Conservation (phyloP, 2,888 invertebrate species). For the Augochlorella aurata region DNA sequence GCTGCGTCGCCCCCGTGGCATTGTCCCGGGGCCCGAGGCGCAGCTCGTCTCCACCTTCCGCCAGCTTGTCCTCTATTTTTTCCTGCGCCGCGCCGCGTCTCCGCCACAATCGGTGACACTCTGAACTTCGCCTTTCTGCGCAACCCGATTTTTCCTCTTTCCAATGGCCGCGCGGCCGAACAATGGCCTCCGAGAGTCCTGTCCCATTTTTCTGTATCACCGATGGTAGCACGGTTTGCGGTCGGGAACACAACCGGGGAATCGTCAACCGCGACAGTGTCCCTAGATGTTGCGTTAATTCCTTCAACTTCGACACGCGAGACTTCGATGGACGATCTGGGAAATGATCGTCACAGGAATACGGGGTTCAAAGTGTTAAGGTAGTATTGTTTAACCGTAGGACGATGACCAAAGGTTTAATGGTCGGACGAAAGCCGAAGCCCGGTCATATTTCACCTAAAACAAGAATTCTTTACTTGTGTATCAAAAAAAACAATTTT, state of each 20-base stretch:
- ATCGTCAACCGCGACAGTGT: background rate
- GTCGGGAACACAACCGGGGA: background rate
- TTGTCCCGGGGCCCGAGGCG: conserved; percentile 54
- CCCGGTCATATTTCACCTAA: too few relatives aligned
- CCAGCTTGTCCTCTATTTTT: conserved; percentile 25
- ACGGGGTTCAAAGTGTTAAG: too few relatives aligned
- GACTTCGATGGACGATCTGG: background rate
- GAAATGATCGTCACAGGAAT: too few relatives aligned
- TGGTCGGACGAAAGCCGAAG: too few relatives aligned
- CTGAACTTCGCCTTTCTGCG: conserved; percentile 12
- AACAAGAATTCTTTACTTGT: too few relatives aligned
- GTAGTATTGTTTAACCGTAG: too few relatives aligned
- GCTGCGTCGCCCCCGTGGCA: conserved; percentile 66
- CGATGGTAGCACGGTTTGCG: background rate
- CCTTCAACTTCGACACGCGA: background rate
- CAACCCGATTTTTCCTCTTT: conserved; percentile 1
- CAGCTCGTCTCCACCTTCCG: conserved; percentile 40
- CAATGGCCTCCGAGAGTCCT: background rate
- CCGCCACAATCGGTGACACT: conserved; percentile 47
- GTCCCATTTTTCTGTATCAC: conserved; percentile 1
- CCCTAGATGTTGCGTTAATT: background rate
- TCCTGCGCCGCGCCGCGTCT: conserved; percentile 5
- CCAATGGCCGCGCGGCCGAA: background rate
- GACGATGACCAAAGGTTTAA: too few relatives aligned
- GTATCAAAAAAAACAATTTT: too few relatives aligned